phyloP scores from a whole-genome alignment of 2,113 vertebrate species.

The Atractosteus spatula region DNA sequence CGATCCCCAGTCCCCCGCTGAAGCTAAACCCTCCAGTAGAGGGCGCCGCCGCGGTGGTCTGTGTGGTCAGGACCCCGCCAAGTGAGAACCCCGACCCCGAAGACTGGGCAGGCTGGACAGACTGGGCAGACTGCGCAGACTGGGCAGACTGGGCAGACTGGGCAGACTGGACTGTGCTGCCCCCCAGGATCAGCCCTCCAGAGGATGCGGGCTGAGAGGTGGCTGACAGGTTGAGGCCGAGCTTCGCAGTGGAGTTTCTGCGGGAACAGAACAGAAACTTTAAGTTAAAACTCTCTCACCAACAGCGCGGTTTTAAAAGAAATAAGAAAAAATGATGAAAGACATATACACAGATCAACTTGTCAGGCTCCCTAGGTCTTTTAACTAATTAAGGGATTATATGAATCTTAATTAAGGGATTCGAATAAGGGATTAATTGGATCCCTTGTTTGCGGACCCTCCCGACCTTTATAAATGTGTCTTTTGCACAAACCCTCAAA shows the following conservation, averaged over 20 bases:
- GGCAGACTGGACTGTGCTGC: constrained; percentile 37
- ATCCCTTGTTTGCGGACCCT: too few species aligned
- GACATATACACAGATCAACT: too few species aligned
- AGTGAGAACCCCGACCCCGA: constrained; percentile 54
- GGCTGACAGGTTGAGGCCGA: constrained; percentile 50
- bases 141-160: too few species aligned
- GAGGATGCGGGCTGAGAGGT: constrained; percentile 56
- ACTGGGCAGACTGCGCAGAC: too few species aligned
- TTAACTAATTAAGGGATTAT: too few species aligned
- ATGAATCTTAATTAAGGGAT: too few species aligned
- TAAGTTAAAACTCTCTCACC: not conserved
- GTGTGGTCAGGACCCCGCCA: constrained; percentile 38
- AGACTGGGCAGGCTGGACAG: constrained; percentile 31
- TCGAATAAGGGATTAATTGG: too few species aligned
- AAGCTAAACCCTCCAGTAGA: constrained; percentile 51
- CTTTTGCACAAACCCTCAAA: too few species aligned
- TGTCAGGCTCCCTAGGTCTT: too few species aligned
- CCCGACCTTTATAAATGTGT: too few species aligned
- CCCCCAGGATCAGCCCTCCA: constrained; percentile 63
- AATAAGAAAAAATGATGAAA: too few species aligned
- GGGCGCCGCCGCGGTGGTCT: constrained; percentile 34
- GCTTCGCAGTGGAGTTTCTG: constrained; percentile 55
- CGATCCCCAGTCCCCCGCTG: constrained; percentile 19
- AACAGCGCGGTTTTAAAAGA: too few species aligned
- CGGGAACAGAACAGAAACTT: not conserved